phyloP scores from a whole-genome alignment of 2,113 vertebrate genomes.

The Sorex araneus region DNA sequence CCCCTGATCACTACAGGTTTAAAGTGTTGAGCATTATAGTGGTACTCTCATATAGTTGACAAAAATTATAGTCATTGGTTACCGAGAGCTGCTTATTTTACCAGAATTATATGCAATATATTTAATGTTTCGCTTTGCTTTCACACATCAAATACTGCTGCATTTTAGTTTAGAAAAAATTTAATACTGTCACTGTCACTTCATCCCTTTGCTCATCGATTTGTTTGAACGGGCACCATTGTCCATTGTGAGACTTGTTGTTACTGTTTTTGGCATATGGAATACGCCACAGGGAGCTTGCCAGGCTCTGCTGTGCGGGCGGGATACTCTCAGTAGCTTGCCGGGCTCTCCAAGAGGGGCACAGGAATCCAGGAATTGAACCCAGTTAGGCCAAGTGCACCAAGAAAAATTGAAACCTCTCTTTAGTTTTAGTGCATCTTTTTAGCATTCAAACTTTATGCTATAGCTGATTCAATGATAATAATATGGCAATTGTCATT shows the following conservation, averaged over 20 bases:
- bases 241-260: too few relatives aligned
- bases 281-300: too few relatives aligned
- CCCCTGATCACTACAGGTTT: neutral
- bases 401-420: neutral
- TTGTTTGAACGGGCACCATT: too few relatives aligned
- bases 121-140: neutral
- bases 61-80: neutral
- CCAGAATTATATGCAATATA: conserved; percentile 1
- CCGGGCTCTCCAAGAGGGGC: too few relatives aligned
- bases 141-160: neutral
- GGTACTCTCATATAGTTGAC: neutral
- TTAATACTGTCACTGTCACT: too few relatives aligned
- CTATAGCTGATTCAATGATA: neutral
- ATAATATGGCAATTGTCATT: neutral
- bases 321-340: too few relatives aligned
- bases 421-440: neutral
- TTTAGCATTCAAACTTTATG: neutral
- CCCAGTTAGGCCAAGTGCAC: too few relatives aligned
- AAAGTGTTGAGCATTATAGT: neutral
- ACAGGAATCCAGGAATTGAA: too few relatives aligned
- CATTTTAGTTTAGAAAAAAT: conserved; percentile 63
- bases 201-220: too few relatives aligned
- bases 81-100: neutral
- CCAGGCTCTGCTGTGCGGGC: too few relatives aligned
- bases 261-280: too few relatives aligned